Conservation (phyloP, 2,113 vertebrate species). For the Lucifuga dentata region DNA sequence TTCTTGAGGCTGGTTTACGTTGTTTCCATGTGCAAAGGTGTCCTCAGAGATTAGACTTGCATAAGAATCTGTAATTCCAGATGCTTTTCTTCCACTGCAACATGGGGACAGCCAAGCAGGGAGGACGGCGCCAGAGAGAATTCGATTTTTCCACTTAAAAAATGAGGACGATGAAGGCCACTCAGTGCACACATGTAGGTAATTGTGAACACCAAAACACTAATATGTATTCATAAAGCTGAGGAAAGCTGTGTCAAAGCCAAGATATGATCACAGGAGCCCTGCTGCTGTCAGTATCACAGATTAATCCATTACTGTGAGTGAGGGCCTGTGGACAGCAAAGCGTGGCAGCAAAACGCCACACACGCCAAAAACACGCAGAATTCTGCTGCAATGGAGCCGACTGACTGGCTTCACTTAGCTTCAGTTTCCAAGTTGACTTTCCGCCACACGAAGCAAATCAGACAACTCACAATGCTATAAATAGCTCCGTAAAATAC, state of each 20-base stretch:
- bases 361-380: conserved; percentile 34
- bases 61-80: conserved; percentile 73
- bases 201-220: conserved; percentile 29
- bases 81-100: conserved; percentile 68
- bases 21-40: conserved; percentile 76
- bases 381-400: conserved; percentile 33
- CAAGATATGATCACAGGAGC: conserved; percentile 5
- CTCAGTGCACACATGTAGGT: conserved; percentile 26
- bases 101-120: conserved; percentile 54
- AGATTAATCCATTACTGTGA: conserved; percentile 12
- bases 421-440: conserved; percentile 62
- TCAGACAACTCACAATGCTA: conserved; percentile 67
- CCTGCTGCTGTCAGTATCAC: conserved; percentile 17
- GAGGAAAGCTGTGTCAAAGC: conserved; percentile 23
- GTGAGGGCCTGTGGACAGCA: conserved; percentile 1
- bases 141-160: conserved; percentile 60
- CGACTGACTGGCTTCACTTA: conserved; percentile 52
- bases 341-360: conserved; percentile 7
- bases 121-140: conserved; percentile 64
- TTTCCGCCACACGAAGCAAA: conserved; percentile 73
- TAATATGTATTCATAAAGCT: conserved; percentile 14
- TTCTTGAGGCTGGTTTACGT: conserved; percentile 58
- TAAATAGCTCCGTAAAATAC: conserved; percentile 66
- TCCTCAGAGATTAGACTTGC: conserved; percentile 68
- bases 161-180: conserved; percentile 29